Percentiles rank a stretch among this genome's conserved stretches.
These are phyloP conservation scores for Poecilia latipinna DNA, from an alignment of 2,113 vertebrate species.

Conservation along the genomic window DNA sequence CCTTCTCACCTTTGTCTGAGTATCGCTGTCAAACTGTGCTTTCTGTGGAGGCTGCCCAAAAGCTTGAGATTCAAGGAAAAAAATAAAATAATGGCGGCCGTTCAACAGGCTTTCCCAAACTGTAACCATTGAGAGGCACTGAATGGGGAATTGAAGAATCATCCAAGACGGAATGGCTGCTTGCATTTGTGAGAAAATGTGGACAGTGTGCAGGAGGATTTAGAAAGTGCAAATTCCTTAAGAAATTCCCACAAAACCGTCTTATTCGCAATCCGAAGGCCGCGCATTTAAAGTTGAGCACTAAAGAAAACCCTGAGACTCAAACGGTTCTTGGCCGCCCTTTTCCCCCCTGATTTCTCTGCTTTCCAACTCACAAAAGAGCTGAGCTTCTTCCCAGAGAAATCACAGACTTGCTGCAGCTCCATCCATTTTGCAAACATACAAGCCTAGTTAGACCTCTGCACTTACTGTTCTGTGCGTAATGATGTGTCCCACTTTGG, in stretches of 20 bases:
- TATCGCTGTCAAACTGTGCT: constrained; percentile 45
- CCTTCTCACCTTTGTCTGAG: constrained; percentile 67
- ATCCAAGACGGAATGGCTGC: constrained; percentile 15
- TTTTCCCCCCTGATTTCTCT: constrained; percentile 13
- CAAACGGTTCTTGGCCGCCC: constrained; percentile 9
- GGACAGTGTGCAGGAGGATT: constrained; percentile 47
- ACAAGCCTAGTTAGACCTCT: constrained; percentile 65
- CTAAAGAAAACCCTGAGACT: constrained; percentile 22
- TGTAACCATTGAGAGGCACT: constrained; percentile 39
- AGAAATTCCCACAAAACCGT: constrained; percentile 27
- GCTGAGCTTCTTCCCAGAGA: constrained; percentile 36
- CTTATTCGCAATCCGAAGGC: constrained; percentile 46
- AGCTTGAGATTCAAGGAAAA: constrained; percentile 55
- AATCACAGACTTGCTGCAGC: constrained; percentile 44
- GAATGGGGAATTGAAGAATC: constrained; percentile 48
- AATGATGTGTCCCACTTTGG: constrained; percentile 65
- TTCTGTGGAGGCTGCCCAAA: constrained; percentile 43
- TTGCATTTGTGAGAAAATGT: constrained; percentile 61
- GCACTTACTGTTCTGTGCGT: constrained; percentile 57
- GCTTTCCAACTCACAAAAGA: constrained; percentile 32
- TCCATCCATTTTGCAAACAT: constrained; percentile 66
- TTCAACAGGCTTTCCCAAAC: constrained; percentile 49
- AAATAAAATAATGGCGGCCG: constrained; percentile 55
- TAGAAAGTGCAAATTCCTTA: constrained; percentile 24
- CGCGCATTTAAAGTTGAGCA: constrained; percentile 48